Evolutionary conservation across 2,113 vertebrate species (phyloP), one percentile per base, ranked within the genome.

Genomic region (Ailuropoda melanoleuca): DNA sequence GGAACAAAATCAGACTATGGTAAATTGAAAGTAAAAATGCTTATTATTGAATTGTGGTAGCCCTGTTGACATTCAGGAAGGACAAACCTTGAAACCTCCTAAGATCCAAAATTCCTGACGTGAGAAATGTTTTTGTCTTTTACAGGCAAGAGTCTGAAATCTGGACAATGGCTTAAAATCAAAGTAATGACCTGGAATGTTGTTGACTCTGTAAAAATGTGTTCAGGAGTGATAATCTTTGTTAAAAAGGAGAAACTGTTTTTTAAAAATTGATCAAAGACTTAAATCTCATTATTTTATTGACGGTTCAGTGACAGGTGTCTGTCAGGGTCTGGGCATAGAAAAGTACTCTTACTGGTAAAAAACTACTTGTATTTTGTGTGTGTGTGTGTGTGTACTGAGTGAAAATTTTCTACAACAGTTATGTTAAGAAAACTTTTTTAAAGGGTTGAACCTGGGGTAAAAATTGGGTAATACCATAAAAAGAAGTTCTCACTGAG

Each of bases 201-300:
- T 88, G 90, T 86, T 97, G 80, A 77, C 77, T 78, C 48, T 83
- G 21, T 46, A 66, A 64, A 95, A 95, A 56, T 86, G 31, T 97
- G 95, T 85, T 92, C n/a, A 29, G n/a, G 24, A 88, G 8, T 95
- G 93, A 98, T 97, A 95, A 95, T 95, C 81, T 94, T 85, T 72
- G 53, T 77, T 88, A 88, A 82, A 87, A 82, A 75, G 43, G 68
- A 46, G 62, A 93, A 58, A 29, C 18, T 26, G 1, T 77, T 89
- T 82, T 74, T 81, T 55, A 64, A 34, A 55, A 78, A 56, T 48
- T 81, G 89, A 97, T 95, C 62, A 94, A 95, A 96, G 88, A 37
- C 86, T 93, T 82, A 34, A 68, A 37, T 87, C 70, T 84, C 18
- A 58, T 85, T 97, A 46, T 81, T 95, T 96, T 82, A 31, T 29